Conservation (phyloP, 2,888 invertebrate genomes). For the Magallana nippona region DNA sequence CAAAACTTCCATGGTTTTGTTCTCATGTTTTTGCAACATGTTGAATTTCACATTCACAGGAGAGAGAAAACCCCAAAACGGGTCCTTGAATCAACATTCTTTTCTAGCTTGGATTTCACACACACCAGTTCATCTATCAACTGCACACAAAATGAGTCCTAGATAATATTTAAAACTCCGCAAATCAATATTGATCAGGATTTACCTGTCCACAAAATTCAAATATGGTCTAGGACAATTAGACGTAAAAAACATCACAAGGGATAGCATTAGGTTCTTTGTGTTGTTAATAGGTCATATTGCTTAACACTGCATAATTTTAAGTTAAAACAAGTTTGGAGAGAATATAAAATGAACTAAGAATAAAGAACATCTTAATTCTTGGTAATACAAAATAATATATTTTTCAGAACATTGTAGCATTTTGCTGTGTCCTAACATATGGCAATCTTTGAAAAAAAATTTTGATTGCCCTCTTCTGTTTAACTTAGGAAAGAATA, state of each 20-base stretch:
- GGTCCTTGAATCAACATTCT: slow-evolving; percentile 23
- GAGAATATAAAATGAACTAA: too few relatives aligned
- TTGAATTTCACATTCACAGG: background rate
- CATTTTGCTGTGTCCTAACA: too few relatives aligned
- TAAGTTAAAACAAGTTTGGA: too few relatives aligned
- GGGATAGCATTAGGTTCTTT: background rate
- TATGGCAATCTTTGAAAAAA: too few relatives aligned
- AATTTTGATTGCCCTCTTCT: too few relatives aligned
- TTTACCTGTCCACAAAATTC: slow-evolving; percentile 4
- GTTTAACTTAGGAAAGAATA: too few relatives aligned
- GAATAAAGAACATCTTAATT: too few relatives aligned
- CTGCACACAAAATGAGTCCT: background rate
- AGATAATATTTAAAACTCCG: slow-evolving; percentile 29
- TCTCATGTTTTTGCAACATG: background rate
- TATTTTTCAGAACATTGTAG: too few relatives aligned
- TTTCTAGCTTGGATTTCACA: background rate
- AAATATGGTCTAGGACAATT: slow-evolving; percentile 12
- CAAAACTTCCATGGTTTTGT: background rate
- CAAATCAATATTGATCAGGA: slow-evolving; percentile 28
- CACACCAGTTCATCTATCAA: background rate
- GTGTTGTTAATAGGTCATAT: background rate
- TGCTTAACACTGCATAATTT: background rate
- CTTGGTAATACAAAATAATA: too few relatives aligned
- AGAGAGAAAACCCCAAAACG: background rate
- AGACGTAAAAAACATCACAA: background rate